Evolutionary conservation across 2,797 vertebrate genomes (phyloP), one percentile per base, ranked within the genome.

Genomic region (Sebastolobus altivelis): DNA sequence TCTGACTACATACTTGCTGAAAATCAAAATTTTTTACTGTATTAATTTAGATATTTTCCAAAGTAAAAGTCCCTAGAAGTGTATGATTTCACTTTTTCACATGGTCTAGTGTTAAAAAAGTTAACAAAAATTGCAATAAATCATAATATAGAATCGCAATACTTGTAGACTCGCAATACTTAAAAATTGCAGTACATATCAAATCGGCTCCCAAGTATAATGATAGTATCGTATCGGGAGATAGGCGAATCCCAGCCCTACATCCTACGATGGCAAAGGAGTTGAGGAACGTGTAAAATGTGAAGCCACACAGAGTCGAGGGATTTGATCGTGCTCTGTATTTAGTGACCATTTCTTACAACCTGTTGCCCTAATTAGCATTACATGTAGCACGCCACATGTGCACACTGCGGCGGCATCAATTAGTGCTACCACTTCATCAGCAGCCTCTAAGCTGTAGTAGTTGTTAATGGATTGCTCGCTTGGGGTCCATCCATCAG

Each of bases 401-500:
- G 68, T 77, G 81, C 82, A 87, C 52, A 83, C 16, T 74, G 67
- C 67, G 29, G 82, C 80, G 83, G 82, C 75, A 84, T 91, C 86
- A 92, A 93, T 94, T 92, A 92, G 72, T 60, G 59, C 72, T 58
- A 25, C 72, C 65, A 84, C 88, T 91, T 90, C 82, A 94, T 93
- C 82, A 92, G 80, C 84, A 83, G 84, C 67, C 80, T 75, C 82
- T 71, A 14, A 85, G 84, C 87, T 82, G 75, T 72, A 80, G 65
- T 75, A 70, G 76, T 84, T 80, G 72, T 88, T 89, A 93, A 94
- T 93, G 84, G 85, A 88, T 87, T 77, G 80, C 77, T 84, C 80
- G 55, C 87, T 79, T 66, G 84, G 82, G 86, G 80, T 90, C 75
- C 86, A 93, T 92, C 87, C 79, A 90, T 94, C 92, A 94, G 70